Base-by-base conservation (phyloP, 2,888 invertebrate species). In the Luperina nickerlii region DNA sequence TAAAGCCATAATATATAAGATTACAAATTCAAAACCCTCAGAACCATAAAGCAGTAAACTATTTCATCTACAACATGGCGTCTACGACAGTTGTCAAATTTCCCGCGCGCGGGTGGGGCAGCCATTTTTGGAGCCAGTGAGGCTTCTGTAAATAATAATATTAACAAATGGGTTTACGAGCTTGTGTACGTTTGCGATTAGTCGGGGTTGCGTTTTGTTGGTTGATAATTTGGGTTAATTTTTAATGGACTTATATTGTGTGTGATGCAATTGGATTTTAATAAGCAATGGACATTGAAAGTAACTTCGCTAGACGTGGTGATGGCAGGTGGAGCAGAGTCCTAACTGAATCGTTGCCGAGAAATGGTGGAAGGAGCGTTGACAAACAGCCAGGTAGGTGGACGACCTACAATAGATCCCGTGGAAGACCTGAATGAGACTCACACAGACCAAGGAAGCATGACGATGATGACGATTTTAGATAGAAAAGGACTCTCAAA, bases 11-110 rank as follows among this genome's bases (percentile, higher is more conserved):
- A 73, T 32, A 32, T 32, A 70, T 67, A 54, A 67, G 7, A 42
- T 84, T 74, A 62, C 32, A 57, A 77, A 77, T 78, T 73, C 62
- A 73, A 72, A 84, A 72, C 51, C n/a, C 54, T 48, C 51, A 27
- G n/a, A 82, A 67, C 42, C 83, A 57, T 57, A 76, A 62, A 78
- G 63, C 60, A 65, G 48, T 79, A 87, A 68, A 71, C 20, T 74
- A 71, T 79, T 38, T 76, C 60, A 76, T 74, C 38, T 63, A 70
- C 63, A 84, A 76, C 51, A 88, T 84, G 81, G 85, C 87, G 87
- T 87, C 87, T 78, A 48, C 92, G 91, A 91, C 95, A 95, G 93
- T 92, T 95, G 95, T 93, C 93, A 94, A 87, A 88, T 91, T 94
- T 94, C 94, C 94, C 95, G 94, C 95, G 91, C 78, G 27, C 86